Evolutionary conservation across 2,888 invertebrate genomes (phyloP), one percentile per base, ranked within the genome.

Genomic region (Torymus aiolomorphi): DNA sequence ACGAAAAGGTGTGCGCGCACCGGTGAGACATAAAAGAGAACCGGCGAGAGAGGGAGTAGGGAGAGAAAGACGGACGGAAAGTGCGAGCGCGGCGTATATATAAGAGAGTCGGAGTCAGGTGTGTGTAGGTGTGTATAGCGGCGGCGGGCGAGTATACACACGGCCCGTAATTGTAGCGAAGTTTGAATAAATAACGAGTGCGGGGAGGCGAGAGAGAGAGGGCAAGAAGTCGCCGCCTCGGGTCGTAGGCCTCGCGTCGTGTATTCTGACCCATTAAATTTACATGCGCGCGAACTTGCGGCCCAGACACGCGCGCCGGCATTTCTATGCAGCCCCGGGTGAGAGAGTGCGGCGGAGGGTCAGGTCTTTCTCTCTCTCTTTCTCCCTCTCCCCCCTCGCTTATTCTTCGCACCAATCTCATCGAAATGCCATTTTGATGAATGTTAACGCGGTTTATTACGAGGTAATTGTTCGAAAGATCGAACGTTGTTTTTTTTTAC

Each of bases 121-220:
- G 54, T 66, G 52, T 66, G 8, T 42, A 10, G 5, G 42, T 42
- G 42, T 42, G 8, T 42, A 42, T 42, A 42, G 42, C 42, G 42
- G 42, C 42, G 42, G 42, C 42, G 8, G 42, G 42, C 5, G 42
- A 5, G 42, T 42, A 42, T 56, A n/a, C 69, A n/a, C 52, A 63
- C 61, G 61, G 20, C n/a, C 20, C 62, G 76, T 81, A 78, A 81
- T 78, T 81, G 78, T 73, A 73, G 78, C 69, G 56, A 74, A 79
- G 76, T 81, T 81, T 81, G 81, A 81, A 81, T 81, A 81, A 81
- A 76, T 76, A 79, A 81, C 76, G 81, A 78, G 78, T 16, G 3
- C 16, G 42, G 56, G 20, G 14, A 12, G 75, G 54, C 42, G 52
- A 56, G 59, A 24, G 59, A 54, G 74, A 57, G 49, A 66, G 59